A percentile compares a stretch with the other conserved stretches of the same genome.
phyloP scores from a whole-genome alignment of 2,888 invertebrate genomes.

The Stenurella melanura region DNA sequence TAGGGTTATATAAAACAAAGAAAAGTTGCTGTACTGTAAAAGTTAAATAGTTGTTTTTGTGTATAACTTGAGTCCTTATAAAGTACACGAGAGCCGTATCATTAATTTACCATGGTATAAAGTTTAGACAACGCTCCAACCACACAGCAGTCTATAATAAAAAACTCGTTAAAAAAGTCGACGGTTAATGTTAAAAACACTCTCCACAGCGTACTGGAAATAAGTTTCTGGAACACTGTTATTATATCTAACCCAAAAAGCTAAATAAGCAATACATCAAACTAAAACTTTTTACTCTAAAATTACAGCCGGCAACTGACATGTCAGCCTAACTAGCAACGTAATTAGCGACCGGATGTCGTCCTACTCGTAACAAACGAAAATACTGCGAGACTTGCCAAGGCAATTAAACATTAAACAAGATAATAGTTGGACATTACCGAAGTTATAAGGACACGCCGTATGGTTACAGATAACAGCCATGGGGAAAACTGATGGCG shows the following conservation, averaged over 20 bases:
- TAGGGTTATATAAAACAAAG: neutral
- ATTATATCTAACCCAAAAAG: constrained; percentile 30
- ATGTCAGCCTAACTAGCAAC: constrained; percentile 57
- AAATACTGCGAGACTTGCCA: constrained; percentile 57
- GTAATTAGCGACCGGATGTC: constrained; percentile 64
- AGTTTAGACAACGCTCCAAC: constrained; percentile 18
- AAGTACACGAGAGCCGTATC: neutral
- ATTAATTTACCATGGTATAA: constrained; percentile 30
- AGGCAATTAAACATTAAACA: constrained; percentile 65
- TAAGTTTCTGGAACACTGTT: constrained; percentile 35
- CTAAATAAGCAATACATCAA: constrained; percentile 38
- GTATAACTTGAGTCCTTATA: neutral
- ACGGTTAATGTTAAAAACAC: constrained; percentile 25
- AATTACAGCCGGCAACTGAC: constrained; percentile 54
- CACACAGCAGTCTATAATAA: constrained; percentile 22
- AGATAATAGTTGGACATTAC: constrained; percentile 62
- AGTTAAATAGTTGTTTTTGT: constrained; percentile 11
- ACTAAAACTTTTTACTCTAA: constrained; percentile 40
- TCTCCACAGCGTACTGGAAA: constrained; percentile 15
- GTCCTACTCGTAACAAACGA: constrained; percentile 53
- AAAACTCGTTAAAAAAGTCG: constrained; percentile 39
- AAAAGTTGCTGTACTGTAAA: constrained; percentile 7
- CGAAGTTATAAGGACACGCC: constrained; percentile 35
- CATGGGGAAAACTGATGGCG: constrained; percentile 17
- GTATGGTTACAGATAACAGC: constrained; percentile 27